A percentile compares a stretch with the other conserved stretches of the same genome.
Evolutionary conservation across 2,888 invertebrate genomes (phyloP).

Genomic region (Taenaris catops): DNA sequence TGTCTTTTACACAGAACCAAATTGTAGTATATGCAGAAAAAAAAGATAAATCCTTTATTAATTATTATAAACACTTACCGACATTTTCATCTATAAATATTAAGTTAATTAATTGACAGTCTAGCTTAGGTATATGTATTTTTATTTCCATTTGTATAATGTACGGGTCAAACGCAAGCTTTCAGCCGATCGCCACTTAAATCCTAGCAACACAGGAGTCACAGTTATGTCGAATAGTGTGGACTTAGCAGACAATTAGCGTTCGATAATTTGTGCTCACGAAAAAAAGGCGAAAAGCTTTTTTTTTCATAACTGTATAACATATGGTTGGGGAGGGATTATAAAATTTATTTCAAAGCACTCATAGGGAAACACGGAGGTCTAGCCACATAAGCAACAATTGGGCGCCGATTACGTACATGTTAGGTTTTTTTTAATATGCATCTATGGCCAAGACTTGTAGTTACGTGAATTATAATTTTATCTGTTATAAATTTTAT

Average conservation of each 20-base stretch:
- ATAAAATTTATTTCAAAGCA: constrained; percentile 25
- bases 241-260: constrained; percentile 23
- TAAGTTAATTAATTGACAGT: neutral
- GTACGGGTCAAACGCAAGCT: constrained; percentile 15
- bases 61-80: constrained; percentile 2
- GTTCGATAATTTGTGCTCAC: constrained; percentile 23
- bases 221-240: constrained; percentile 10
- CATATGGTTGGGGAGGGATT: constrained; percentile 7
- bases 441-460: constrained; percentile 33
- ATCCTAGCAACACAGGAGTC: constrained; percentile 12
- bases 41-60: neutral
- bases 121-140: constrained; percentile 1
- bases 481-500: no score
- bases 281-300: constrained; percentile 24
- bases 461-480: no score
- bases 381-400: constrained; percentile 34
- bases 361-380: constrained; percentile 28
- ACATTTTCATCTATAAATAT: neutral
- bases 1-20: neutral
- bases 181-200: constrained; percentile 12
- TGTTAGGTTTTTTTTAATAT: constrained; percentile 14
- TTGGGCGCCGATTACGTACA: constrained; percentile 29
- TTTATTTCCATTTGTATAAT: neutral
- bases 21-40: constrained; percentile 1
- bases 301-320: constrained; percentile 12